Evolutionary conservation across 2,888 invertebrate species (phyloP).

Genomic region (Pammene fasciana): DNA sequence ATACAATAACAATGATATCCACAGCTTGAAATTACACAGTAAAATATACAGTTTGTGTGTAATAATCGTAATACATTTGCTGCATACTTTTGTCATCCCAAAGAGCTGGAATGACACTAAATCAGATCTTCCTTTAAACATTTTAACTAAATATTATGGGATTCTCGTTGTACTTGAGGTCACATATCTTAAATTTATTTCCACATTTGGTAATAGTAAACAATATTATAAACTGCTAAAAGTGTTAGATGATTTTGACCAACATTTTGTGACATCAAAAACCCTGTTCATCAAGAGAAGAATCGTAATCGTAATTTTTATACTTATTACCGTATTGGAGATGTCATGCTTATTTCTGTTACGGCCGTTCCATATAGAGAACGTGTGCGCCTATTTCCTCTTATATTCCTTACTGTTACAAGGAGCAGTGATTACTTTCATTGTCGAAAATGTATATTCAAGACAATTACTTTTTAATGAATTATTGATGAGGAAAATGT

Average conservation of each 20-base stretch:
- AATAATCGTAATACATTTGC: conserved; percentile 45
- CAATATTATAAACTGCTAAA: conserved; percentile 56
- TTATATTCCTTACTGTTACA: conserved; percentile 58
- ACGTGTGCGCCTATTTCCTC: conserved; percentile 51
- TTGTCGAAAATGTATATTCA: conserved; percentile 54
- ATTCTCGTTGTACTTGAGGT: conserved; percentile 53
- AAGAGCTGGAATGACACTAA: conserved; percentile 55
- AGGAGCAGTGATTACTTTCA: conserved; percentile 55
- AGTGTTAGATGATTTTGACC: conserved; percentile 55
- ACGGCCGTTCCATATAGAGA: conserved; percentile 51
- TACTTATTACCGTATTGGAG: conserved; percentile 49
- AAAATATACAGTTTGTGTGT: conserved; percentile 55
- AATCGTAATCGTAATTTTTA: conserved; percentile 48
- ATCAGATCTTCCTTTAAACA: conserved; percentile 59
- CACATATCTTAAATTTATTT: conserved; percentile 52
- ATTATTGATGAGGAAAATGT: conserved; percentile 52
- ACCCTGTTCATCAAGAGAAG: conserved; percentile 50
- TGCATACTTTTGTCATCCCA: conserved; percentile 49
- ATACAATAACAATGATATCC: conserved; percentile 49
- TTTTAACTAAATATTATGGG: conserved; percentile 57
- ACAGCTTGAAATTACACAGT: conserved; percentile 45
- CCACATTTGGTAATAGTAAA: conserved; percentile 52
- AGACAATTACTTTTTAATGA: conserved; percentile 55
- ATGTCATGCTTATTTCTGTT: conserved; percentile 48
- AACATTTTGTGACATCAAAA: conserved; percentile 51